Percentiles rank a stretch among this genome's conserved stretches.
Evolutionary conservation across 2,888 invertebrate species (phyloP).

Genomic region (Eugnorisma glareosa): DNA sequence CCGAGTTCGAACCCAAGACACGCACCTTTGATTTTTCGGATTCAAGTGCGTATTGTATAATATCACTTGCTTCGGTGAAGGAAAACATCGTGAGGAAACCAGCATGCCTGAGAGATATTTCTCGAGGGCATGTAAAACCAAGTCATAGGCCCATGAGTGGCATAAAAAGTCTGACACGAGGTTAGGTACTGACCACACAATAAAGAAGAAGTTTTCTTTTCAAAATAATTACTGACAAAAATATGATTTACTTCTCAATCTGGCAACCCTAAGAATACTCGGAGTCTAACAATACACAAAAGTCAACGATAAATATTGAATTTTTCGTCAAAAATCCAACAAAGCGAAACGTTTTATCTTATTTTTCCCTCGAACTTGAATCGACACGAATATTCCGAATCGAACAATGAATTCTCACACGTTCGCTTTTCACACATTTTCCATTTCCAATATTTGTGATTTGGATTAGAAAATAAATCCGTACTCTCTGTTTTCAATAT

Average conservation of each 20-base stretch:
- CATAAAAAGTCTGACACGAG: no score
- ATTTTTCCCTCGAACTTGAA: neutral
- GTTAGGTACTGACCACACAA: no score
- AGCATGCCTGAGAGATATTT: no score
- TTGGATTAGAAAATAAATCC: slow-evolving; percentile 51
- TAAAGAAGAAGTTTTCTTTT: neutral
- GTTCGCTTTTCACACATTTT: slow-evolving; percentile 15
- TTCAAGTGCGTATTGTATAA: no score
- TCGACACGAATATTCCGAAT: slow-evolving; percentile 5
- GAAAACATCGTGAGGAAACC: no score
- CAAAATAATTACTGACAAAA: neutral
- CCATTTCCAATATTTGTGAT: slow-evolving; percentile 46
- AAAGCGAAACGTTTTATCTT: neutral
- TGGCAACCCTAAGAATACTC: neutral
- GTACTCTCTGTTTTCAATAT: slow-evolving; percentile 30
- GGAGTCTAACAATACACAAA: neutral
- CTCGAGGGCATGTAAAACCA: no score
- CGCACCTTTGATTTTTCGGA: no score
- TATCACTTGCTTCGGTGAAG: no score
- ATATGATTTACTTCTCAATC: neutral
- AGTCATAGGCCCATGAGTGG: no score
- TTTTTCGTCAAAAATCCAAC: slow-evolving; percentile 2
- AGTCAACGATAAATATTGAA: neutral
- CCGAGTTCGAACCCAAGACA: no score
- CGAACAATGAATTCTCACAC: slow-evolving; percentile 14